These are phyloP conservation scores for Stegastes partitus DNA, from an alignment of 2,113 vertebrate genomes.

Conservation along the genomic window DNA sequence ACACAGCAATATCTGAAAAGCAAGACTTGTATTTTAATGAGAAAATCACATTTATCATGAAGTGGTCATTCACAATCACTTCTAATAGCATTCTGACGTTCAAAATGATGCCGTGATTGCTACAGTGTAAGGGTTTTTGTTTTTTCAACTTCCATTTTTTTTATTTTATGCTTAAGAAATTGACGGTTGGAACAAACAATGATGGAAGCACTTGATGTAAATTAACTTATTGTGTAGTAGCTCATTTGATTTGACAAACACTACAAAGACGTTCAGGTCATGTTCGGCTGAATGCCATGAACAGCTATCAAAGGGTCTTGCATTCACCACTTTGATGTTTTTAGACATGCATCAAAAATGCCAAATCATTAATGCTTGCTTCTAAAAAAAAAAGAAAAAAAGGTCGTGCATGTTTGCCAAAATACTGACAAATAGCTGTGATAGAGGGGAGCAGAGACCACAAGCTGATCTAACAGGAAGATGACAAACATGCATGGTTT, in stretches of 20 bases:
- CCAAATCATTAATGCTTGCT: not conserved
- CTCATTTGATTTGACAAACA: too few species aligned
- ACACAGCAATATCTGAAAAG: constrained; percentile 1
- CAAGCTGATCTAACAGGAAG: not conserved
- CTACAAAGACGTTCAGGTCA: too few species aligned
- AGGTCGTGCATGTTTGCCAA: not conserved
- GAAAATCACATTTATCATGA: constrained; percentile 23
- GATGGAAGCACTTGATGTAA: not conserved
- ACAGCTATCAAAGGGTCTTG: too few species aligned
- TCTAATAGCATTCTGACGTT: not conserved
- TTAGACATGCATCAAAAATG: not conserved
- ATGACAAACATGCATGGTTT: not conserved
- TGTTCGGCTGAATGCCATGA: too few species aligned
- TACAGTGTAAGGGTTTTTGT: not conserved
- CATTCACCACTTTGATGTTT: too few species aligned
- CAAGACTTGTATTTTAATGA: not conserved
- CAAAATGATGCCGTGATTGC: not conserved
- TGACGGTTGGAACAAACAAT: not conserved
- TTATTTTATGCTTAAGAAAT: not conserved
- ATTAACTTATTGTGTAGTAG: not conserved
- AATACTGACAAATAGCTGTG: not conserved
- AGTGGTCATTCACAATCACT: not conserved
- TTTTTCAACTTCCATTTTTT: not conserved
- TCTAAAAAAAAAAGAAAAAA: not conserved
- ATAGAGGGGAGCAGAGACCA: not conserved